Percentiles rank a stretch among this genome's conserved stretches.
Conservation (phyloP, 2,797 vertebrate genomes). For the Chelon auratus region DNA sequence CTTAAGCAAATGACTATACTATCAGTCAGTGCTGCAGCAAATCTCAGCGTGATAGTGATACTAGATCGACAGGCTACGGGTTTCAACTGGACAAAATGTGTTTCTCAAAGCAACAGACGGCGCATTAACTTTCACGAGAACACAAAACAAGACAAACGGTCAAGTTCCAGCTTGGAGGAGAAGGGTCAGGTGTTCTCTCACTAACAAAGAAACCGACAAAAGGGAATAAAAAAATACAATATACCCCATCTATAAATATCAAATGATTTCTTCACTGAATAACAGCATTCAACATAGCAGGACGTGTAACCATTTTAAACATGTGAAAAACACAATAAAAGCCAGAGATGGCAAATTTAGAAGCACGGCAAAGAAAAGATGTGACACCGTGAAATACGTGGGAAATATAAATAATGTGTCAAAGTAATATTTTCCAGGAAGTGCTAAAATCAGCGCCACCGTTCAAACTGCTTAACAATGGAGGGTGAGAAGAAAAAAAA, state of each 20-base stretch:
- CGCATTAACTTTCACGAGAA: background rate
- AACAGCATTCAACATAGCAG: conserved; percentile 16
- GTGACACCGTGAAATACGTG: conserved; percentile 40
- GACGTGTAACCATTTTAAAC: conserved; percentile 27
- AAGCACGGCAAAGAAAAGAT: conserved; percentile 21
- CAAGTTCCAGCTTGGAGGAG: background rate
- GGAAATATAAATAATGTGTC: conserved; percentile 29
- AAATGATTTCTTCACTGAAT: too few relatives aligned
- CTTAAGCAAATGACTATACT: background rate
- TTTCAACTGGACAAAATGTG: conserved; percentile 12
- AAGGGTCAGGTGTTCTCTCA: background rate
- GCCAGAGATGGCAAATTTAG: conserved; percentile 32
- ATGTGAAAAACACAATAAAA: conserved; percentile 31
- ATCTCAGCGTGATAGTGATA: background rate
- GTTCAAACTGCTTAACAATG: conserved; percentile 31
- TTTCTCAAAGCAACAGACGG: background rate
- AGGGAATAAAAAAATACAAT: conserved; percentile 22
- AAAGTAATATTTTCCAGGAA: conserved; percentile 14
- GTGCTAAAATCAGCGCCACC: conserved; percentile 39
- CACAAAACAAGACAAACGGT: background rate
- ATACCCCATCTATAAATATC: conserved; percentile 18
- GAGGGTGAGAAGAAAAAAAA: conserved; percentile 4
- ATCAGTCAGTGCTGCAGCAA: background rate
- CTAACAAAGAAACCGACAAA: conserved; percentile 26
- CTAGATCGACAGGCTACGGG: background rate